Conservation (phyloP, 2,888 invertebrate genomes). For the Caenorhabditis sinica region DNA sequence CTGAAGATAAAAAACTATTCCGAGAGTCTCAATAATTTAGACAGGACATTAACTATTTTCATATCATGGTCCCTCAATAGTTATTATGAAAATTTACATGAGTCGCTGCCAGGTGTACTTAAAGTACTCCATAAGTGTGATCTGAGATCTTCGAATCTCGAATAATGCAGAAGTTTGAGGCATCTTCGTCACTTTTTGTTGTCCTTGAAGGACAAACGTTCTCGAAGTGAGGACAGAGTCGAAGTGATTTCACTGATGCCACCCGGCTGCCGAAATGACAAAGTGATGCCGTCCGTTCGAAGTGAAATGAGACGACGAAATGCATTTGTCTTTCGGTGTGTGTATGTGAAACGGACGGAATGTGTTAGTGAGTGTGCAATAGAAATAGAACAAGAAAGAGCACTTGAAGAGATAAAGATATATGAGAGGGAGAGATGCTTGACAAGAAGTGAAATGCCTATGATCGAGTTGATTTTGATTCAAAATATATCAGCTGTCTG, state of each 20-base stretch:
- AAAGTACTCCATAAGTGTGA: conserved; percentile 50
- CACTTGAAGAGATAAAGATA: conserved; percentile 37
- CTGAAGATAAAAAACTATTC: no score
- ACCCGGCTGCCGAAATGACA: conserved; percentile 57
- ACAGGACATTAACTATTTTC: no score
- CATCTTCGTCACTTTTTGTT: conserved; percentile 29
- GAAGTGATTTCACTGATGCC: conserved; percentile 42
- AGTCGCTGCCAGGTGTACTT: conserved; percentile 62
- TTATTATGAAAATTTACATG: conserved; percentile 36
- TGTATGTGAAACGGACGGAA: conserved; percentile 42
- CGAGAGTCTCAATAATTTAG: no score
- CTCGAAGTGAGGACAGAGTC: not conserved
- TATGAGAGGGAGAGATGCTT: conserved; percentile 37
- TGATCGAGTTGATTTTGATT: conserved; percentile 57
- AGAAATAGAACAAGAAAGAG: conserved; percentile 43
- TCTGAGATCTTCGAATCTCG: conserved; percentile 61
- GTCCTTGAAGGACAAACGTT: conserved; percentile 10
- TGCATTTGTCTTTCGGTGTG: conserved; percentile 34
- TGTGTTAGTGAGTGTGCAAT: conserved; percentile 44
- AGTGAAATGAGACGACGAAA: conserved; percentile 34
- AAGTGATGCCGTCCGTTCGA: conserved; percentile 43
- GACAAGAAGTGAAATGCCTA: conserved; percentile 21
- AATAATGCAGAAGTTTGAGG: conserved; percentile 66
- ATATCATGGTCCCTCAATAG: not conserved
- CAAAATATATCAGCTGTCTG: conserved; percentile 46